Conservation (phyloP, 2,888 invertebrate genomes). For the Hydraecia micacea region DNA sequence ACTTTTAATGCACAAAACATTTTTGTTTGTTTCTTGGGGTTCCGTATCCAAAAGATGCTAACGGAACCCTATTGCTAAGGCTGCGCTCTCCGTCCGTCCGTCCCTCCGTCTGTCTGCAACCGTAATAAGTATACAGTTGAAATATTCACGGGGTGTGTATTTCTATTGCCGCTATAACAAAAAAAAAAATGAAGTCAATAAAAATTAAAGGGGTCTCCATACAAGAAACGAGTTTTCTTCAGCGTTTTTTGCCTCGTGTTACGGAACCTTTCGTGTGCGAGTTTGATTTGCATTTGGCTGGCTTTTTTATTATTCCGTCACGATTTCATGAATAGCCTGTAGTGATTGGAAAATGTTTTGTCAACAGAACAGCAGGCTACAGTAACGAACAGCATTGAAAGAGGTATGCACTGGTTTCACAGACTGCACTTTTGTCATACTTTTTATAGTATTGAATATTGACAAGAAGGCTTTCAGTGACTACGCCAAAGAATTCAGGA, state of each 20-base stretch:
- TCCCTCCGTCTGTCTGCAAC: not conserved
- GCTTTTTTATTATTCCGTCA: not conserved
- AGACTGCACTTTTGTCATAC: conserved; percentile 23
- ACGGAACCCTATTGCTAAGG: not conserved
- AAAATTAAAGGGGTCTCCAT: not conserved
- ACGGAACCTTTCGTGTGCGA: not conserved
- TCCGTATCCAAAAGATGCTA: not conserved
- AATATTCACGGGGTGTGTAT: not conserved
- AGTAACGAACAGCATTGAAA: conserved; percentile 32
- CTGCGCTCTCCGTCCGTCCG: no score
- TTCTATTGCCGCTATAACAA: not conserved
- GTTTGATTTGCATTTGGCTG: not conserved
- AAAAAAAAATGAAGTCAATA: not conserved
- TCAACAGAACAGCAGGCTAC: conserved; percentile 30
- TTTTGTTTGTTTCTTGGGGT: not conserved
- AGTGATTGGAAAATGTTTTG: conserved; percentile 38
- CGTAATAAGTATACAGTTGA: not conserved
- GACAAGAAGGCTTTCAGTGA: conserved; percentile 26
- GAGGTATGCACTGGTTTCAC: conserved; percentile 29
- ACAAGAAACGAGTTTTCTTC: not conserved
- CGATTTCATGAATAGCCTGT: conserved; percentile 14
- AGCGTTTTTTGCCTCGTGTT: not conserved
- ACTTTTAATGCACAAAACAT: not conserved
- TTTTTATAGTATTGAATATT: conserved; percentile 41
- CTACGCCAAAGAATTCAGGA: conserved; percentile 22